A percentile compares a stretch with the other conserved stretches of the same genome.
Conservation (phyloP, 2,113 vertebrate species). For the Gallinago paraguaiae region DNA sequence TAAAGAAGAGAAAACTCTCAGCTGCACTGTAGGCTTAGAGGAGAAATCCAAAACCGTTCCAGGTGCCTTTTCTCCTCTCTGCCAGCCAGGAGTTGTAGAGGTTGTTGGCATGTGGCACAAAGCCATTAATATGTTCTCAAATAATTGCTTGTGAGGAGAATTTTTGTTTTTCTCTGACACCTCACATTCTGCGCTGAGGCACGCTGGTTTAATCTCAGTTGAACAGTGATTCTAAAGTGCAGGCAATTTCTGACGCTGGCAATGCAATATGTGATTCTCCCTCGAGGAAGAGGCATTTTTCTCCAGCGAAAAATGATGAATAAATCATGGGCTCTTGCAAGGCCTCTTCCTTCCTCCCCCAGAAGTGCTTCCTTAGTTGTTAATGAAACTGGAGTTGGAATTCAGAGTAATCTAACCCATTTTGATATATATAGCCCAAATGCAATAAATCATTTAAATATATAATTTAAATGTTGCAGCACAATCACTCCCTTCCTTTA, state of each 20-base stretch:
- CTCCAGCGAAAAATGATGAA: conserved; percentile 34
- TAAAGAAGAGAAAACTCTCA: not conserved
- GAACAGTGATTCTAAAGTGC: conserved; percentile 14
- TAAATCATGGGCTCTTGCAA: conserved; percentile 57
- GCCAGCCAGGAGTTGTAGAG: not conserved
- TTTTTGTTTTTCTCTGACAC: conserved; percentile 12
- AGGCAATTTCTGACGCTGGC: conserved; percentile 41
- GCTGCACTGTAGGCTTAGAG: not conserved
- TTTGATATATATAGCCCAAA: not conserved
- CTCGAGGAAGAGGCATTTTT: conserved; percentile 42
- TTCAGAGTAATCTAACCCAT: not conserved
- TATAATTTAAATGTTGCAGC: not conserved
- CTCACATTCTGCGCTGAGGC: not conserved
- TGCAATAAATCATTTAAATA: not conserved
- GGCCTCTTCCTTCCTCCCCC: conserved; percentile 55
- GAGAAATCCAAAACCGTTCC: not conserved
- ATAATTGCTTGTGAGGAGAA: conserved; percentile 12
- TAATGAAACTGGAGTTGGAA: conserved; percentile 50
- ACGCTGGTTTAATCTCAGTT: not conserved
- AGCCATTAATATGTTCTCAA: not conserved
- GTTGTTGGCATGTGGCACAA: not conserved
- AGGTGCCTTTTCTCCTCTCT: not conserved
- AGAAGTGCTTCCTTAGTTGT: conserved; percentile 54
- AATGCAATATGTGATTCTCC: conserved; percentile 33
- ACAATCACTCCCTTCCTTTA: not conserved